phyloP scores from a whole-genome alignment of 2,888 invertebrate species.

The Orthosia gothica region DNA sequence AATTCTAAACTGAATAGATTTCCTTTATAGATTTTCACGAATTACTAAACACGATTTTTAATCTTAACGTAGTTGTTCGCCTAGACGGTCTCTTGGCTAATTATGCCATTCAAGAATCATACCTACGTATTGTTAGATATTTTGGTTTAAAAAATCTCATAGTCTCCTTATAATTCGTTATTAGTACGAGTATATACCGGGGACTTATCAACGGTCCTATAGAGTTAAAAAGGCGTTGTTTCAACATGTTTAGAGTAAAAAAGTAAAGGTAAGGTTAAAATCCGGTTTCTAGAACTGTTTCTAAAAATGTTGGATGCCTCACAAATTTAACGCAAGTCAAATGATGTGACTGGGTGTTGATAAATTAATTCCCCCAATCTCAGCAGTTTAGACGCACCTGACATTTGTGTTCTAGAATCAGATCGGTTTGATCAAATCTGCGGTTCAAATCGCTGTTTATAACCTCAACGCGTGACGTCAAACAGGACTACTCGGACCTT shows the following conservation, averaged over 20 bases:
- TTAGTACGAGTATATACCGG: not conserved
- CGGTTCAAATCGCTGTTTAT: conserved; percentile 9
- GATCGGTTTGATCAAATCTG: not conserved
- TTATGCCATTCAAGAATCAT: not conserved
- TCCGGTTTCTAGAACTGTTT: too few species aligned
- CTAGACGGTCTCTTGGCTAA: not conserved
- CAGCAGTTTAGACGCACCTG: too few species aligned
- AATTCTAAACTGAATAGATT: conserved; percentile 6
- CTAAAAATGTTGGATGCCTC: too few species aligned
- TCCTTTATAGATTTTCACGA: conserved; percentile 20
- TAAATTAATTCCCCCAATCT: too few species aligned
- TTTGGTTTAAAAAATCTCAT: not conserved
- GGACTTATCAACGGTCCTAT: not conserved
- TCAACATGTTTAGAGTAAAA: not conserved
- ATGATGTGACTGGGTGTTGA: too few species aligned
- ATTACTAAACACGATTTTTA: not conserved
- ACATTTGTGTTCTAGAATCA: not conserved
- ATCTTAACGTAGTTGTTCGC: not conserved
- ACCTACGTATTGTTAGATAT: not conserved
- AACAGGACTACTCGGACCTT: conserved; percentile 45
- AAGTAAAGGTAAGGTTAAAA: too few species aligned
- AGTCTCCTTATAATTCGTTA: not conserved
- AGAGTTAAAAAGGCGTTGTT: not conserved
- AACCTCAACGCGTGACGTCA: conserved; percentile 26
- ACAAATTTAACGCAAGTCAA: too few species aligned